Evolutionary conservation across 64 coral and sea anemone species (phyloP).

Genomic region (Porites australiensis): DNA sequence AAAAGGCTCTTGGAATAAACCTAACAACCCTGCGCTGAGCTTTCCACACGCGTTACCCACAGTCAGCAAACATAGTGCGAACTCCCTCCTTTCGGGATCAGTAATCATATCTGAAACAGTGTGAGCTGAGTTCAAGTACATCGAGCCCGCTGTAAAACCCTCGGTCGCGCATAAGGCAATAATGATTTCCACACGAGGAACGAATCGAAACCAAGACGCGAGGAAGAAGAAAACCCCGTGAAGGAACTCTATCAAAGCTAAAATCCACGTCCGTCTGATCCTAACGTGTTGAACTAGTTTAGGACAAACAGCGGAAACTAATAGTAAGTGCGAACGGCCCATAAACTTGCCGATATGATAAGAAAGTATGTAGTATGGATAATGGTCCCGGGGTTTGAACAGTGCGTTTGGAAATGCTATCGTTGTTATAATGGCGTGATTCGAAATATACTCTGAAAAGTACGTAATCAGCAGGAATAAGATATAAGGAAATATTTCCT

Average conservation of each 20-base stretch:
- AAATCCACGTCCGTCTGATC: conserved; percentile 82
- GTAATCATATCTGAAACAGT: conserved; percentile 79
- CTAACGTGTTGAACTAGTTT: conserved; percentile 51
- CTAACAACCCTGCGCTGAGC: conserved; percentile 60
- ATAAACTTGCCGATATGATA: conserved; percentile 91
- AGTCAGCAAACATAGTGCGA: conserved; percentile 81
- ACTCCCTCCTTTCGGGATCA: conserved; percentile 55
- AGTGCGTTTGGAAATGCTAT: conserved; percentile 68
- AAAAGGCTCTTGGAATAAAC: conserved; percentile 67
- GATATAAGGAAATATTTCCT: conserved; percentile 77
- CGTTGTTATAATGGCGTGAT: conserved; percentile 88
- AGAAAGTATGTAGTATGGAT: conserved; percentile 80
- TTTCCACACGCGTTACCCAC: conserved; percentile 89
- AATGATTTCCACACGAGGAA: conserved; percentile 67
- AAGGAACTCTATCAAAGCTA: conserved; percentile 63
- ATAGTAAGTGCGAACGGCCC: conserved; percentile 80
- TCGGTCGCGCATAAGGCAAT: conserved; percentile 79
- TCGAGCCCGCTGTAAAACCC: conserved; percentile 83
- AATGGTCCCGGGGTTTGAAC: conserved; percentile 87
- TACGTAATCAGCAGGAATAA: conserved; percentile 83
- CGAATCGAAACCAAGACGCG: conserved; percentile 78
- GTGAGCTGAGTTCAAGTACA: conserved; percentile 90
- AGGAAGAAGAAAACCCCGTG: conserved; percentile 78
- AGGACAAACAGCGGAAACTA: conserved; percentile 66
- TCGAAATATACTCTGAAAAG: conserved; percentile 89